phyloP scores from a whole-genome alignment of 2,888 invertebrate species.

The Dichetophora obliterata region DNA sequence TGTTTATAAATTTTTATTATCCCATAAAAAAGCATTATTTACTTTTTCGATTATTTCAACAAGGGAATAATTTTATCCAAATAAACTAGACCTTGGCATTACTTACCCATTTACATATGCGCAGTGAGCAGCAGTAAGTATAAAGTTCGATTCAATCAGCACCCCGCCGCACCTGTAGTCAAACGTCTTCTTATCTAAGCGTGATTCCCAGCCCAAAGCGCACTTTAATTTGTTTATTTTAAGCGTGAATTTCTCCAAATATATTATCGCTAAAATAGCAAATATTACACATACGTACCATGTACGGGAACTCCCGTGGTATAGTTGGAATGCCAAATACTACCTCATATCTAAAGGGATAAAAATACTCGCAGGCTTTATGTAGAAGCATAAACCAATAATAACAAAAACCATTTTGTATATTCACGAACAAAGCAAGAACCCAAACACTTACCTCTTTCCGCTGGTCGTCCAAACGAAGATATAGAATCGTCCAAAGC shows the following conservation, averaged over 20 bases:
- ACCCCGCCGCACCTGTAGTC: slow-evolving; percentile 41
- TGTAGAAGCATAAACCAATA: background rate
- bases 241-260: background rate
- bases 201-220: slow-evolving; percentile 36
- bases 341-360: background rate
- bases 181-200: background rate
- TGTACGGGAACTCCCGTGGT: slow-evolving; percentile 43
- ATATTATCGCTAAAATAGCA: background rate
- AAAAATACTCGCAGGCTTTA: background rate
- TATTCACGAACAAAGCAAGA: too few relatives aligned
- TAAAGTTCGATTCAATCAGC: slow-evolving; percentile 35
- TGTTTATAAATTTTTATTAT: too few relatives aligned
- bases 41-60: too few relatives aligned
- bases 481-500: slow-evolving; percentile 19
- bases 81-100: background rate
- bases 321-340: slow-evolving; percentile 15
- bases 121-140: slow-evolving; percentile 47
- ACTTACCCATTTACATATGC: slow-evolving; percentile 34
- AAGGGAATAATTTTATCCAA: too few relatives aligned
- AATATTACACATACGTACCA: slow-evolving; percentile 18
- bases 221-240: background rate
- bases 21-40: too few relatives aligned
- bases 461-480: background rate
- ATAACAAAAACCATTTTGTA: too few relatives aligned
- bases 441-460: background rate